These are phyloP conservation scores for Sesamia inferens DNA, from an alignment of 2,888 invertebrate genomes.

Conservation along the genomic window DNA sequence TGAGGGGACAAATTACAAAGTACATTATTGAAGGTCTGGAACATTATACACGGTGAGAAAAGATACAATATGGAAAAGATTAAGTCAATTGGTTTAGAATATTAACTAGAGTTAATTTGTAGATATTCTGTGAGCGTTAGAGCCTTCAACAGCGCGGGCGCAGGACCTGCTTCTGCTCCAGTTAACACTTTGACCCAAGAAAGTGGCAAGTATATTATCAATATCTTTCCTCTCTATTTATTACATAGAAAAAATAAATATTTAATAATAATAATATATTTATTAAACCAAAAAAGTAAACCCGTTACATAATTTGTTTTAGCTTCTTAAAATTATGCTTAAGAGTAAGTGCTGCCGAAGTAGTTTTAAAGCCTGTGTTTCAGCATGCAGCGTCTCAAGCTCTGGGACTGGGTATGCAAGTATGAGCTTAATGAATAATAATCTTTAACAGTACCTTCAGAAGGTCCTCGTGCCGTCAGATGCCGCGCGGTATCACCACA, in stretches of 20 bases:
- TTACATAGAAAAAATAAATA: no score
- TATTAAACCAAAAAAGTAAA: no score
- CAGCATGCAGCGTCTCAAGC: no score
- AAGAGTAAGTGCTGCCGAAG: no score
- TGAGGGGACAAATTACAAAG: conserved; percentile 93
- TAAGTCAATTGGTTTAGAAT: background rate
- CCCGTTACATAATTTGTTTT: no score
- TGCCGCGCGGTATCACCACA: conserved; percentile 94
- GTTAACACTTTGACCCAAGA: conserved; percentile 95
- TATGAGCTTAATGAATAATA: background rate
- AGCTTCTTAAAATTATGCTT: no score
- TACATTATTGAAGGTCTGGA: conserved; percentile 92
- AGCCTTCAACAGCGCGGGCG: conserved; percentile 96
- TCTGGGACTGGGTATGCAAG: no score
- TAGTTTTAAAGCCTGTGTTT: no score
- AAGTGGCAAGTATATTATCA: conserved; percentile 90
- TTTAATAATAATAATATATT: background rate
- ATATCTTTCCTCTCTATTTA: background rate
- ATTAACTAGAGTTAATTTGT: conserved; percentile 42
- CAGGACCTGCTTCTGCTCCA: conserved; percentile 94
- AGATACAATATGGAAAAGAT: background rate
- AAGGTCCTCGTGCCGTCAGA: conserved; percentile 93
- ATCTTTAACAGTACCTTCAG: conserved; percentile 92
- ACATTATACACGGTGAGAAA: conserved; percentile 92
- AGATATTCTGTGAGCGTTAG: conserved; percentile 95